Percentiles rank a stretch among this genome's conserved stretches.
These are phyloP conservation scores for Phrixothrix hirtus DNA, from an alignment of 2,888 invertebrate species.

Conservation along the genomic window DNA sequence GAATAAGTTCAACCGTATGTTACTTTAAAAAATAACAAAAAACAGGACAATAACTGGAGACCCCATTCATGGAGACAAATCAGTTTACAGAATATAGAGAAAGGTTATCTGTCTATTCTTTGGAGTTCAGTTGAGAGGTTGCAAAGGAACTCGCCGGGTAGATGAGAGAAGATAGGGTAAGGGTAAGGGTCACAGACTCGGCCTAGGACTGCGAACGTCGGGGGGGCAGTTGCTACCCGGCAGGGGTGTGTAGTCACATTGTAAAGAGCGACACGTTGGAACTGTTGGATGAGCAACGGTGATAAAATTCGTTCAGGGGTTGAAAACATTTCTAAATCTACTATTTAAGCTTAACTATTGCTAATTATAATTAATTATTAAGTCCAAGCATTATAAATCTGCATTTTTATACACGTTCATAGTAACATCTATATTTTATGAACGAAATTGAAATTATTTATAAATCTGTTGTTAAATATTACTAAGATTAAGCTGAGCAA, in stretches of 20 bases:
- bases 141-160: conserved; percentile 35
- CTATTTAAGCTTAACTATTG: neutral
- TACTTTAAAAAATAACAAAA: conserved; percentile 33
- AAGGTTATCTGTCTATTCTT: conserved; percentile 41
- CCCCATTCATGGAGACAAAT: conserved; percentile 41
- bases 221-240: conserved; percentile 28
- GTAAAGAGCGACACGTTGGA: conserved; percentile 35
- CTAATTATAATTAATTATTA: too few relatives aligned
- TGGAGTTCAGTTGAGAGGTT: conserved; percentile 37
- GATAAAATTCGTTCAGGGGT: conserved; percentile 23
- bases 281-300: conserved; percentile 34
- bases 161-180: conserved; percentile 39
- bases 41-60: conserved; percentile 35
- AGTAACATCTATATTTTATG: neutral
- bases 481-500: too few relatives aligned
- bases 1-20: conserved; percentile 31
- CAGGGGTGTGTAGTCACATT: conserved; percentile 37
- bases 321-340: conserved; percentile 7
- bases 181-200: conserved; percentile 37
- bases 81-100: conserved; percentile 40
- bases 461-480: too few relatives aligned
- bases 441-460: neutral
- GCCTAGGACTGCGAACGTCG: conserved; percentile 22
- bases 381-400: neutral
- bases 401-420: neutral